A percentile compares a stretch with the other conserved stretches of the same genome.
Conservation (phyloP, 2,113 vertebrate species). For the Muscicapa adusta region DNA sequence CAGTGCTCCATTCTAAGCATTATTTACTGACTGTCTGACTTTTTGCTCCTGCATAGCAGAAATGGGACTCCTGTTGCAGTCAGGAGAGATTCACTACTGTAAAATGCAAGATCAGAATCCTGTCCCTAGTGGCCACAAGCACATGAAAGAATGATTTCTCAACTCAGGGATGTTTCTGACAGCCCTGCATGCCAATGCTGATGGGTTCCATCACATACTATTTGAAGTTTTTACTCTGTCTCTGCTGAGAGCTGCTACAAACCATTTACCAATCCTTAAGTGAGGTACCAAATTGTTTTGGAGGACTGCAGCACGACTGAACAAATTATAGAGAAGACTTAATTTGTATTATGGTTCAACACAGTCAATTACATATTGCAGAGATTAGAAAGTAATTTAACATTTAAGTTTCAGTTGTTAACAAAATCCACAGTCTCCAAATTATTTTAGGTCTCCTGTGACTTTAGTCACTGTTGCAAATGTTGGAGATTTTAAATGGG, state of each 20-base stretch:
- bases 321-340: conserved; percentile 71
- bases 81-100: not conserved
- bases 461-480: not conserved
- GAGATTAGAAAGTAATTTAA: conserved; percentile 72
- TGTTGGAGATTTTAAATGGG: conserved; percentile 18
- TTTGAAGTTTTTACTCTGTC: conserved; percentile 2
- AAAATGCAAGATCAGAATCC: not conserved
- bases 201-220: not conserved
- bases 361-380: conserved; percentile 74
- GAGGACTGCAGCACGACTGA: conserved; percentile 63
- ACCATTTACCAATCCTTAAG: conserved; percentile 65
- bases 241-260: conserved; percentile 47
- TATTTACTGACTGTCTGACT: not conserved
- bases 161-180: not conserved
- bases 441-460: conserved; percentile 41
- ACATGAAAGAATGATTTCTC: not conserved
- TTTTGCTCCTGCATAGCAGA: not conserved
- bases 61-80: not conserved
- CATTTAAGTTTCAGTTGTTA: conserved; percentile 61
- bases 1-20: not conserved
- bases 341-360: conserved; percentile 73
- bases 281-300: conserved; percentile 72
- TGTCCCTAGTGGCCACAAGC: not conserved
- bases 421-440: conserved; percentile 50
- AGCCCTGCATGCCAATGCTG: not conserved